Evolutionary conservation across 1,140 invertebrate genomes (phyloP), one percentile per base, ranked within the genome.

Genomic region (Heliconius congener): DNA sequence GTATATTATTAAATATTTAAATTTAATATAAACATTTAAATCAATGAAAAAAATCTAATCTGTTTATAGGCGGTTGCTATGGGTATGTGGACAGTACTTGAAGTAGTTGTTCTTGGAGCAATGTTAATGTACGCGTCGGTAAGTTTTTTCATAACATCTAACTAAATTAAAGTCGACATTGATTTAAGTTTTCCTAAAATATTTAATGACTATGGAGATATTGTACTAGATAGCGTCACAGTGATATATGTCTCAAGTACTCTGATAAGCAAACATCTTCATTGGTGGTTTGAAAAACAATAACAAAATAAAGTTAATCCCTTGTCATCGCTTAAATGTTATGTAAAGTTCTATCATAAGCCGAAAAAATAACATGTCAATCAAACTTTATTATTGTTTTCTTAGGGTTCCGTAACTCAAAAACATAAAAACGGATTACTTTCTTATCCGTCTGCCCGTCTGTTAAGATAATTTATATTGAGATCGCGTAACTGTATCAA

Each of bases 21-120:
- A 37, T 37, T 37, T 13, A 3, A 42, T 42, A 11, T 19, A 52
- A 52, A 19, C 5, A 19, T 6, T 19, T 2, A 30, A 19, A 52
- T 52, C 6, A 19, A 19, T 52, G 18, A 52, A 52, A 19, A 52
- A 46, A 11, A 46, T 46, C 13, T 16, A 16, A 52, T 52, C 18
- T 18, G 19, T 52, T 52, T 90, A 9, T 91, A 98, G 97, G 97
- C 97, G 71, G 97, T 98, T 86, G 97, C 97, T 30, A 96, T 96
- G 82, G 97, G 97, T 78, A 98, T 98, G 96, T 99, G 98, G 98
- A 97, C 97, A 50, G 96, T 99, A 77, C 94, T 98, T 87, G 98
- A 99, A 95, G 97, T 97, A 46, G 97, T 98, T 80, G 94, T 99
- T 71, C 87, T 98, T 30, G 98, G 98, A 85, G 97, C 98, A 82